Conservation (phyloP, 1,140 invertebrate species). For the Atopsyche davidsoni region DNA sequence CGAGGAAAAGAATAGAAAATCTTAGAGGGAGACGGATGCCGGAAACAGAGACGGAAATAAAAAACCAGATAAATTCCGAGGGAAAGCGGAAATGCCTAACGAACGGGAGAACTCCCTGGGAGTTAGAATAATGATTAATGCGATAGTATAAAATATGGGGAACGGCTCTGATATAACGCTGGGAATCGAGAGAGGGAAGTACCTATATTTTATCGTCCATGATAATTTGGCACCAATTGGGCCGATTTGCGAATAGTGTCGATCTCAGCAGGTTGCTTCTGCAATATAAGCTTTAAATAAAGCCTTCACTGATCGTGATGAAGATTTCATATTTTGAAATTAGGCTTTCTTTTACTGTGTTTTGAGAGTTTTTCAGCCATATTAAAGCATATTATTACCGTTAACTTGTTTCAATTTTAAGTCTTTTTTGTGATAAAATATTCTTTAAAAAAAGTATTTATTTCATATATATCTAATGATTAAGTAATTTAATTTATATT, state of each 20-base stretch:
- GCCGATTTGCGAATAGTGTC: too few relatives aligned
- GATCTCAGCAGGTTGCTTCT: too few relatives aligned
- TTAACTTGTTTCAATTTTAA: background rate
- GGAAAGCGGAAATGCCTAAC: slow-evolving; percentile 13
- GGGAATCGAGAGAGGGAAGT: slow-evolving; percentile 15
- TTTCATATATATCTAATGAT: too few relatives aligned
- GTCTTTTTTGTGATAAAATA: too few relatives aligned
- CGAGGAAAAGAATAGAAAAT: slow-evolving; percentile 12
- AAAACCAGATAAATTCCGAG: background rate
- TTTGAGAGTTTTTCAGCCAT: background rate
- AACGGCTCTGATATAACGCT: slow-evolving; percentile 21
- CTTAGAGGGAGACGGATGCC: background rate
- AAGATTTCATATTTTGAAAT: background rate
- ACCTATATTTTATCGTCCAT: too few relatives aligned
- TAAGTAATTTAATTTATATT: too few relatives aligned
- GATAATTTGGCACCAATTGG: too few relatives aligned
- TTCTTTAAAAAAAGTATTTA: too few relatives aligned
- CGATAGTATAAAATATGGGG: slow-evolving; percentile 29
- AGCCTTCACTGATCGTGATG: too few relatives aligned
- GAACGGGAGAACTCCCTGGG: slow-evolving; percentile 25
- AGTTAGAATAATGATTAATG: slow-evolving; percentile 32
- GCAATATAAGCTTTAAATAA: too few relatives aligned
- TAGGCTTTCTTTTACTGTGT: background rate
- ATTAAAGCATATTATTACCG: background rate
- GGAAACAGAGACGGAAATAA: background rate